Base-by-base conservation (phyloP, 2,113 vertebrate genomes). In the Trematomus loennbergii region DNA sequence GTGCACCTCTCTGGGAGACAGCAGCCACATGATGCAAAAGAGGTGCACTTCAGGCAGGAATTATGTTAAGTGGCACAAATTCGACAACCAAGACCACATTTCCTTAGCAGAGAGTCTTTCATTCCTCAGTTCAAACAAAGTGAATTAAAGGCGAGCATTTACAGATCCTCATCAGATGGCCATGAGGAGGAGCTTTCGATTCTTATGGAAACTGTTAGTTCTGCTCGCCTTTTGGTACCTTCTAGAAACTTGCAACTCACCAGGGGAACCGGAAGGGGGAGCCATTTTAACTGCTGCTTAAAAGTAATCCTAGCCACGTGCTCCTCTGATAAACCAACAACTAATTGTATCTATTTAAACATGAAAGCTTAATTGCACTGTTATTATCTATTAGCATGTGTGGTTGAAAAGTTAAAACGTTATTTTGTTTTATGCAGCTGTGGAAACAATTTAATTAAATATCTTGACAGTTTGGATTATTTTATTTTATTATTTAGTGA, bases 161-260 rank as follows among this genome's bases (percentile, higher is more conserved):
- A 61, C 48, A n/a, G 5, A 52, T 22, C 13, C 46, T 53, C 12
- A 12, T 48, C 46, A 22, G 20, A 49, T 9, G 9, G 54, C 59
- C 2, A 13, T 53, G 10, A 75, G 73, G 88, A 83, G 84, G 80
- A 73, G 82, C 66, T 76, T 61, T 67, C 3, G 2, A 71, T 66
- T 80, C 40, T 60, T 29, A 22, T 85, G 54, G 78, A 90, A 88
- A 77, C 60, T 83, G 61, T 86, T 63, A 48, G 79, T 79, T 79
- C 73, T 46, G 5, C 69, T 88, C 50, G 17, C 20, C 78, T 91
- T 87, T 78, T 90, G 52, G 93, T 93, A 94, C 79, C 60, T 95
- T 95, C 94, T 94, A 93, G 94, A 95, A 95, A 80, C 78, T 0
- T 77, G 93, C 59, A 74, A 25, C 92, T 79, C 46, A 7, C 12